Evolutionary conservation across 2,113 vertebrate species (phyloP).

Genomic region (Sporophila hypoxantha): DNA sequence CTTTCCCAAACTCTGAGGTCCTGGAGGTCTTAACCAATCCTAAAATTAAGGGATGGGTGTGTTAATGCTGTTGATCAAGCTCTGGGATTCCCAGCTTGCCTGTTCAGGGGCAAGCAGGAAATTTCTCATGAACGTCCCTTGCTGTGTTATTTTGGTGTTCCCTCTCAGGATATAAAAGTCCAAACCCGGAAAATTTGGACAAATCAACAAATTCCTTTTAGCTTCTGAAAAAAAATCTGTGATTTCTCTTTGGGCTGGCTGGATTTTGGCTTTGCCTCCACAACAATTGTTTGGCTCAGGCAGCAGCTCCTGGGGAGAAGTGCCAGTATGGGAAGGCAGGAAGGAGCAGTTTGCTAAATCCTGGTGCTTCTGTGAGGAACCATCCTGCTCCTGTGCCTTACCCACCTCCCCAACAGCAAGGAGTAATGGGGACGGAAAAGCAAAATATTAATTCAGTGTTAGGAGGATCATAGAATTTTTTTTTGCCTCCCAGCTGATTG

Average conservation of each 20-base stretch:
- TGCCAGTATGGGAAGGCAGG: background rate
- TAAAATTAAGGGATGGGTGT: background rate
- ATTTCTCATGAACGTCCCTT: background rate
- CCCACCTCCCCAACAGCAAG: background rate
- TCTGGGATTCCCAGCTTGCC: background rate
- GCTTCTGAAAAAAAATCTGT: background rate
- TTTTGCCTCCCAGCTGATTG: background rate
- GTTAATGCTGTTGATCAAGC: background rate
- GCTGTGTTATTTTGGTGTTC: background rate
- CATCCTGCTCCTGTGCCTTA: background rate
- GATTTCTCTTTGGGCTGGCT: background rate
- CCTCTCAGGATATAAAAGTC: background rate
- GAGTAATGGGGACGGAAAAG: background rate
- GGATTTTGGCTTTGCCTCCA: background rate
- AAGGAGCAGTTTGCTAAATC: too few relatives aligned
- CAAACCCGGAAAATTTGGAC: background rate
- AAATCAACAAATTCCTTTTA: background rate
- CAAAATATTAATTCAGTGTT: background rate
- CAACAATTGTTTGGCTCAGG: background rate
- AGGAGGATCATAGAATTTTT: background rate
- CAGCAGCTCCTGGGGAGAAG: background rate
- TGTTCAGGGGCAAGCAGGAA: background rate
- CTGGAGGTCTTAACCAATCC: background rate
- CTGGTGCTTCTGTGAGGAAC: background rate
- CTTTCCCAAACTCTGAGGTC: background rate